phyloP scores from a whole-genome alignment of 2,113 vertebrate species.

The Buteo buteo region DNA sequence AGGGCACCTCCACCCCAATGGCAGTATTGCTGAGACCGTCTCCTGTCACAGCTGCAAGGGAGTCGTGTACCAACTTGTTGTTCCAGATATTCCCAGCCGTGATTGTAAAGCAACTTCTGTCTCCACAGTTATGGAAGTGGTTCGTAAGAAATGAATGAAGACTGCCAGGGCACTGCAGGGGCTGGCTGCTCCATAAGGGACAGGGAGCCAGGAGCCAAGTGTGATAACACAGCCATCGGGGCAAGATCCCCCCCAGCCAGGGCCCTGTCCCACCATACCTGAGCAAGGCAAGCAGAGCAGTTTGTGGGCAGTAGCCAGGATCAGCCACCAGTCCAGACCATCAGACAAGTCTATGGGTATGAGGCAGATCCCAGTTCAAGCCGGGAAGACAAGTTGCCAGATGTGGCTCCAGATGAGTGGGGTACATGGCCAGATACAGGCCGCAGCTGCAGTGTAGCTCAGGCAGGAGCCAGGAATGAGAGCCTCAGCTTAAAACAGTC shows the following conservation, averaged over 20 bases:
- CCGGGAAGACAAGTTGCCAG: not conserved
- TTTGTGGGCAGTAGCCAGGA: not conserved
- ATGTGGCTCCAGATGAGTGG: not conserved
- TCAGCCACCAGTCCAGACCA: not conserved
- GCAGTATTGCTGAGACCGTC: not conserved
- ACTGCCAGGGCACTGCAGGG: rapidly evolving
- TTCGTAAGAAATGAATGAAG: not conserved
- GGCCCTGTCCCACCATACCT: rapidly evolving
- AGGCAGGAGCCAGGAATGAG: not conserved
- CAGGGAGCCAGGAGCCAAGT: not conserved
- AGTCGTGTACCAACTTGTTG: not conserved
- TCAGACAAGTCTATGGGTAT: not conserved
- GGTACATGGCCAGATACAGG: not conserved
- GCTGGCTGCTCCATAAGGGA: not conserved
- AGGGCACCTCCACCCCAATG: not conserved
- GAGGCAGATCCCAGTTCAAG: not conserved
- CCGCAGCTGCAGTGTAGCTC: not conserved
- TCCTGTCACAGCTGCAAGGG: not conserved
- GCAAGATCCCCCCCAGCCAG: not conserved
- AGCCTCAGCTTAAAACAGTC: not conserved
- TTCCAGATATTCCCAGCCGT: not conserved
- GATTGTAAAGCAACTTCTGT: not conserved
- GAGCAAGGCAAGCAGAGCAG: not conserved
- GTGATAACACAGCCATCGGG: rapidly evolving
- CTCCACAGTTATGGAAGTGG: not conserved